Conservation (phyloP, 2,888 invertebrate genomes). For the Rambutsinella grinnellia region DNA sequence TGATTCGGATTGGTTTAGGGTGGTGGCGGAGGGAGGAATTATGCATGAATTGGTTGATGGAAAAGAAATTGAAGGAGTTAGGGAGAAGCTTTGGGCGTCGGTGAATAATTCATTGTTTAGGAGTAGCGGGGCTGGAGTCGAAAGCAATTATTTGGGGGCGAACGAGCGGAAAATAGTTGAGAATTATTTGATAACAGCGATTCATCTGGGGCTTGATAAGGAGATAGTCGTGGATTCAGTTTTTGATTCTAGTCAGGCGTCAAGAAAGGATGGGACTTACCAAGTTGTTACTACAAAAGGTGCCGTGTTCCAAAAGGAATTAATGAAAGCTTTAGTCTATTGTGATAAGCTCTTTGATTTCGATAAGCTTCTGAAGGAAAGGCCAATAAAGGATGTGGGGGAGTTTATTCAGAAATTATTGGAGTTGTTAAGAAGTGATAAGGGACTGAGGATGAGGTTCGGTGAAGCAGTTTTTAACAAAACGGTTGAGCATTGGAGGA, state of each 20-base stretch:
- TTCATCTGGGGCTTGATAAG: conserved; percentile 28
- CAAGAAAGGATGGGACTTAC: conserved; percentile 14
- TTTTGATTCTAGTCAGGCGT: conserved; percentile 39
- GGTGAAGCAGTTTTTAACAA: conserved; percentile 48
- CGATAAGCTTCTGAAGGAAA: conserved; percentile 19
- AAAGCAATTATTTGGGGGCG: background rate
- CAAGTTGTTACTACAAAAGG: conserved; percentile 55
- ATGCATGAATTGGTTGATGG: background rate
- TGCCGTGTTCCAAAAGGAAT: conserved; percentile 54
- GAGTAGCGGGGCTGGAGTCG: background rate
- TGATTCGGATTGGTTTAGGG: conserved; percentile 15
- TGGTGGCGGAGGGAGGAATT: conserved; percentile 19
- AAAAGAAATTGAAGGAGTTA: background rate
- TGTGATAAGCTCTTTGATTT: conserved; percentile 48
- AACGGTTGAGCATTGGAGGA: conserved; percentile 55
- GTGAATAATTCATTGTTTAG: conserved; percentile 14
- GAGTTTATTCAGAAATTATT: conserved; percentile 51
- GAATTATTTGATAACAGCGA: conserved; percentile 22
- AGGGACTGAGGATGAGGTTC: conserved; percentile 25
- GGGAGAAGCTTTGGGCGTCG: conserved; percentile 9
- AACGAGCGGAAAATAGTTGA: conserved; percentile 16
- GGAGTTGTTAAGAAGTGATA: conserved; percentile 36
- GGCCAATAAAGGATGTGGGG: conserved; percentile 55
- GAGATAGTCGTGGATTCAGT: conserved; percentile 18
- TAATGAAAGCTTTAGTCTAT: conserved; percentile 39